phyloP scores from a whole-genome alignment of 2,797 vertebrate species.

The Sitta carolinensis region DNA sequence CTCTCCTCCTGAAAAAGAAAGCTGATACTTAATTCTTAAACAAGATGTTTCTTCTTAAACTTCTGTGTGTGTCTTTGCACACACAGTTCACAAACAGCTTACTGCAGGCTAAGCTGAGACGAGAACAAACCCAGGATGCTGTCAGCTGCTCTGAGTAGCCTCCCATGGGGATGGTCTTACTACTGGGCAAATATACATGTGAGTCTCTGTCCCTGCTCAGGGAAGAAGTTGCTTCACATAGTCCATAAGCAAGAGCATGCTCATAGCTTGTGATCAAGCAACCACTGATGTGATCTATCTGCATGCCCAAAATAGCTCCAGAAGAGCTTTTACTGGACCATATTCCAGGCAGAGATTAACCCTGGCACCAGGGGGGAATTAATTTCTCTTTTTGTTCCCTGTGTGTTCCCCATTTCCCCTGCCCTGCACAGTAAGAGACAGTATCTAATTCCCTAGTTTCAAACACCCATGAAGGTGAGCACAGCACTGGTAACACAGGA shows the following conservation, averaged over 20 bases:
- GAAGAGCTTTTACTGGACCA: neutral
- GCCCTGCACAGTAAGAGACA: neutral
- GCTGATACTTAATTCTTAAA: neutral
- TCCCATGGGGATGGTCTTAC: neutral
- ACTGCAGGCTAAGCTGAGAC: neutral
- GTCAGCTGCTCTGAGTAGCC: neutral
- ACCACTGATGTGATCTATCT: neutral
- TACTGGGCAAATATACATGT: neutral
- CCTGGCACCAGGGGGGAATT: neutral
- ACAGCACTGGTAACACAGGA: accelerated
- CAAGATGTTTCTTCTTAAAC: neutral
- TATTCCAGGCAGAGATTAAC: neutral
- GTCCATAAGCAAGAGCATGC: neutral
- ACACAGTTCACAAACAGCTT: neutral
- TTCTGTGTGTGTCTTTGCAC: accelerated
- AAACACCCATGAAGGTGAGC: accelerated
- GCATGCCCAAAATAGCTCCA: neutral
- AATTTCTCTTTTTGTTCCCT: neutral
- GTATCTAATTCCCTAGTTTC: neutral
- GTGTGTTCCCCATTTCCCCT: neutral
- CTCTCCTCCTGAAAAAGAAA: neutral
- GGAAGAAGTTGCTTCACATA: neutral
- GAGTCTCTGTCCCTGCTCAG: too few relatives aligned
- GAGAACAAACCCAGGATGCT: neutral
- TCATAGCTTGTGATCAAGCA: neutral